These are phyloP conservation scores for Caenorhabditis sp. DNA, from an alignment of 2,888 invertebrate genomes.

Conservation along the genomic window DNA sequence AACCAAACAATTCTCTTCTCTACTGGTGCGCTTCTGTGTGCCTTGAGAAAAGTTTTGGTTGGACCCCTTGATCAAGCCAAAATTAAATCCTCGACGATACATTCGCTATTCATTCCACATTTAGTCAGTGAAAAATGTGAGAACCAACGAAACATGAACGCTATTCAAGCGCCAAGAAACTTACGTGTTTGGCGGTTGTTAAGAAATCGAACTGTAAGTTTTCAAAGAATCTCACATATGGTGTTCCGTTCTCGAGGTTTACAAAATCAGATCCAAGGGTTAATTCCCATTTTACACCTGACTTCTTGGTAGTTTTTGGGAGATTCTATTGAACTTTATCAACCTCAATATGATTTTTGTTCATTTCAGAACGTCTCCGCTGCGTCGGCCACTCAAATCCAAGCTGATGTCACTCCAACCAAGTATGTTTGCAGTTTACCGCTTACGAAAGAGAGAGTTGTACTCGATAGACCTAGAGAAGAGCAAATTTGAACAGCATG, in stretches of 20 bases:
- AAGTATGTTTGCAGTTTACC: conserved; percentile 61
- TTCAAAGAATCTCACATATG: not conserved
- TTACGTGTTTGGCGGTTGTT: conserved; percentile 69
- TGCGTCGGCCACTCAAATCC: conserved; percentile 68
- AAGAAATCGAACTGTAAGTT: conserved; percentile 66
- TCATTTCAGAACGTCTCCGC: conserved; percentile 67
- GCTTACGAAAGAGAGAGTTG: conserved; percentile 33
- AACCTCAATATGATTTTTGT: conserved; percentile 21
- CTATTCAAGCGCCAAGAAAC: conserved; percentile 62
- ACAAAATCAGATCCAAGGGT: too few relatives aligned
- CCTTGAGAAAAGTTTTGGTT: not conserved
- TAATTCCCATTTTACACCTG: too few relatives aligned
- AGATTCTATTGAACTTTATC: too few relatives aligned
- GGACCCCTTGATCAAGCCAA: conserved; percentile 14
- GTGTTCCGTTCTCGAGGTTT: too few relatives aligned
- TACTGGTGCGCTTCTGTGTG: not conserved
- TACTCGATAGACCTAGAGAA: conserved; percentile 33
- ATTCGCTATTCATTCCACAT: conserved; percentile 48
- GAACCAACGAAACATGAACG: conserved; percentile 50
- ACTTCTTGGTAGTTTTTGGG: too few relatives aligned
- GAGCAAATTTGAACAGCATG: conserved; percentile 62
- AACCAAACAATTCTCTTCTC: conserved; percentile 18
- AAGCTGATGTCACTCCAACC: conserved; percentile 68
- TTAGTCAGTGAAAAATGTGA: conserved; percentile 63
- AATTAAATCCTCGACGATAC: conserved; percentile 59